phyloP scores from a whole-genome alignment of 2,888 invertebrate species.

The Drosophila stalkeri region DNA sequence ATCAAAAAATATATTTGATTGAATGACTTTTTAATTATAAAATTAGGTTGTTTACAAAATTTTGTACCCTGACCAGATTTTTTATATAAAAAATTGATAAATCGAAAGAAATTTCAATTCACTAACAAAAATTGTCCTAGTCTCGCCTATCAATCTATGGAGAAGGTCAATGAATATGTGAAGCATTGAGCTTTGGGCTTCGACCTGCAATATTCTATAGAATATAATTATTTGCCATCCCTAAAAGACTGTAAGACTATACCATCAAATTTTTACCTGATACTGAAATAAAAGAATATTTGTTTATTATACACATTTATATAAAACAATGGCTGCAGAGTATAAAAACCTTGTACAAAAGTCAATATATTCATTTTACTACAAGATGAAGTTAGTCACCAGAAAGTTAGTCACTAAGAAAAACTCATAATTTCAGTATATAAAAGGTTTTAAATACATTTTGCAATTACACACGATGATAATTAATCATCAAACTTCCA shows the following conservation, averaged over 20 bases:
- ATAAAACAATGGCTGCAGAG: no score
- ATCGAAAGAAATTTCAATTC: no score
- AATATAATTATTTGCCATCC: not conserved
- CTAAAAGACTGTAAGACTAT: no score
- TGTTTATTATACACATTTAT: no score
- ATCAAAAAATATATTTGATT: not conserved
- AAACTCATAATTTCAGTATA: not conserved
- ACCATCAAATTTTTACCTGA: no score
- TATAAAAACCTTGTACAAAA: not conserved
- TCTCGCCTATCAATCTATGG: not conserved
- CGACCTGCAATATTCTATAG: not conserved
- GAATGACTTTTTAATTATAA: constrained; percentile 2
- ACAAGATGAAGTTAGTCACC: not conserved
- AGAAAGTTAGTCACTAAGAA: not conserved
- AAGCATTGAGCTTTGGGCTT: not conserved
- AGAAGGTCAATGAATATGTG: not conserved
- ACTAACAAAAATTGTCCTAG: no score
- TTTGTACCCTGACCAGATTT: not conserved
- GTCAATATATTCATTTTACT: not conserved
- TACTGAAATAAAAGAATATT: no score
- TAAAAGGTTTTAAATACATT: not conserved
- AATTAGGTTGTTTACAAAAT: not conserved
- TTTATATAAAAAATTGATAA: not conserved
- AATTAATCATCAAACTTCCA: not conserved
- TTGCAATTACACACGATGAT: not conserved